A percentile compares a stretch with the other conserved stretches of the same genome.
phyloP scores from a whole-genome alignment of 2,888 invertebrate genomes.

The Lithophane leautieri region DNA sequence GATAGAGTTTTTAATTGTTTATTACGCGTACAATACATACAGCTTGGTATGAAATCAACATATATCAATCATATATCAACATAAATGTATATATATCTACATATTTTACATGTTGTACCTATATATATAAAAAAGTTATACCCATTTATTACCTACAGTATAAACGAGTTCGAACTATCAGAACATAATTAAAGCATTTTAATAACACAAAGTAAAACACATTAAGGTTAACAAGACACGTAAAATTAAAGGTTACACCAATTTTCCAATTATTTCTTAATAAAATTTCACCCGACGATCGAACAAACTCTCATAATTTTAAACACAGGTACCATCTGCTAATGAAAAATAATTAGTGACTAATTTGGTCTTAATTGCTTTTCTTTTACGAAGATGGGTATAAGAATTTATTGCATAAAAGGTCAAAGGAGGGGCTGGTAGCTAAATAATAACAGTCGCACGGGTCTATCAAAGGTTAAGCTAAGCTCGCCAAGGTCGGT shows the following conservation, averaged over 20 bases:
- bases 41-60: not conserved
- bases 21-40: not conserved
- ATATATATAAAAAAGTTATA: too few relatives aligned
- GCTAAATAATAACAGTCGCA: not conserved
- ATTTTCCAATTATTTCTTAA: slow-evolving; percentile 39
- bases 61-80: too few relatives aligned
- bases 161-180: not conserved
- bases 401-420: slow-evolving; percentile 42
- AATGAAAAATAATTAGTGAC: slow-evolving; percentile 45
- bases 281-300: slow-evolving; percentile 17
- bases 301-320: slow-evolving; percentile 33
- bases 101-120: not conserved
- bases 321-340: slow-evolving; percentile 28
- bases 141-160: not conserved
- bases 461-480: not conserved
- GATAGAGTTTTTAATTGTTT: not conserved
- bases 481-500: not conserved
- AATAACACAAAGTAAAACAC: not conserved
- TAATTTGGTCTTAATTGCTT: slow-evolving; percentile 35
- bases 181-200: not conserved
- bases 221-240: not conserved
- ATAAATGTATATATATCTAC: too few relatives aligned
- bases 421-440: slow-evolving; percentile 29
- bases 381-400: slow-evolving; percentile 13
- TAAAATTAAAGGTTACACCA: slow-evolving; percentile 12